Percentiles rank a stretch among this genome's conserved stretches.
phyloP scores from a whole-genome alignment of 2,113 vertebrate genomes.

The Nipponia nippon region DNA sequence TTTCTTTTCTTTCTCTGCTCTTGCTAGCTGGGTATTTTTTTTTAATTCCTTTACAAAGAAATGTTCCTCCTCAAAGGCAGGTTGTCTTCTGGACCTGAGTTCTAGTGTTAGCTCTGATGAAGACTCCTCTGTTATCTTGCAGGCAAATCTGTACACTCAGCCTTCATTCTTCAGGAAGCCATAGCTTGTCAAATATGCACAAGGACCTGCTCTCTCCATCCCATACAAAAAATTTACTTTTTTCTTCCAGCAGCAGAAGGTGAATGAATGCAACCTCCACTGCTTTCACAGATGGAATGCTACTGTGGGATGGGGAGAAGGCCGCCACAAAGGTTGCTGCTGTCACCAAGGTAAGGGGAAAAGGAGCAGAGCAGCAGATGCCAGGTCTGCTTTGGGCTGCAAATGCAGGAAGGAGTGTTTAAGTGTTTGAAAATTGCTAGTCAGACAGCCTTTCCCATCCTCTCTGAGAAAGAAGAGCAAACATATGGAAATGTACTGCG shows the following conservation, averaged over 20 bases:
- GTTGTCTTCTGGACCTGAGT: not conserved
- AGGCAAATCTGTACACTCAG: not conserved
- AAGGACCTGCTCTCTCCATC: not conserved
- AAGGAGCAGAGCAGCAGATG: not conserved
- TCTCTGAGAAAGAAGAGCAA: not conserved
- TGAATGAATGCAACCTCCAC: not conserved
- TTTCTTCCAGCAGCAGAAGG: not conserved
- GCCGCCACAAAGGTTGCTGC: not conserved
- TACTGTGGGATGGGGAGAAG: not conserved
- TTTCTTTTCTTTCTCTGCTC: not conserved
- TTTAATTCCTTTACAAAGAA: not conserved
- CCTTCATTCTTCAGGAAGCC: not conserved
- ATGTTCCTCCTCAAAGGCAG: not conserved
- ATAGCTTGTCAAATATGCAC: not conserved
- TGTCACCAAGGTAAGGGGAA: not conserved
- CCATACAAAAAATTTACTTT: not conserved
- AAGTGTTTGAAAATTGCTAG: not conserved
- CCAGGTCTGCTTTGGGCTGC: not conserved
- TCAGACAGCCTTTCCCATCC: not conserved
- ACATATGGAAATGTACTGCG: not conserved
- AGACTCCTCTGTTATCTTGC: not conserved
- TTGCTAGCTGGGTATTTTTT: not conserved
- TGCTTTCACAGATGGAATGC: not conserved
- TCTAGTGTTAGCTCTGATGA: not conserved
- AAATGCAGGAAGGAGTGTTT: not conserved